These are phyloP conservation scores for Ammodytes dubius DNA, from an alignment of 2,113 vertebrate genomes.

Conservation along the genomic window DNA sequence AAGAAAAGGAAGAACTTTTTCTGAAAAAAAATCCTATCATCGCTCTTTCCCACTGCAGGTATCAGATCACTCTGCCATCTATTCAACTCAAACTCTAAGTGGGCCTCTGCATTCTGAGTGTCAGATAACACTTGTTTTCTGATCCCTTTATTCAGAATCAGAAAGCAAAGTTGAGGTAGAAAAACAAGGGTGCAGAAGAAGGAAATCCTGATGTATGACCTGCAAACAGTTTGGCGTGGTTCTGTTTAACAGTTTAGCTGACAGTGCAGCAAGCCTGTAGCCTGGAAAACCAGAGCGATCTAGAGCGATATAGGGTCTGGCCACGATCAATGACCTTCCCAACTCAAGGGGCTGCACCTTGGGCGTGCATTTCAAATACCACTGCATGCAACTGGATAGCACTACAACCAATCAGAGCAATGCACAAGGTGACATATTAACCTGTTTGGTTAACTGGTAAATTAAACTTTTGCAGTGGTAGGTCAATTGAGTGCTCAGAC, in stretches of 20 bases:
- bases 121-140: constrained; percentile 24
- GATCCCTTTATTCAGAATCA: background rate
- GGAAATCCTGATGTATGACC: background rate
- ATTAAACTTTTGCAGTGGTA: too few species aligned
- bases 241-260: background rate
- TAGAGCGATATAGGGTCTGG: too few species aligned
- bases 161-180: background rate
- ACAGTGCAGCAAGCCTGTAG: background rate
- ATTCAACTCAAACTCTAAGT: constrained; percentile 46
- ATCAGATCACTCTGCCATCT: constrained; percentile 52
- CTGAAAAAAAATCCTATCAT: background rate
- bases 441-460: too few species aligned
- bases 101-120: constrained; percentile 49
- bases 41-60: constrained; percentile 9
- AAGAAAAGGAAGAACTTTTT: background rate
- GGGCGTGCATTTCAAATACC: too few species aligned
- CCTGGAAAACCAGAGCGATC: too few species aligned
- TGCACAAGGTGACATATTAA: too few species aligned
- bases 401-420: too few species aligned
- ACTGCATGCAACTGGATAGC: too few species aligned
- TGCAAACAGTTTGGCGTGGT: constrained; percentile 3
- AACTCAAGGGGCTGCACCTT: too few species aligned
- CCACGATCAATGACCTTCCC: too few species aligned
- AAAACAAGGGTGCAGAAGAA: background rate
- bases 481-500: too few species aligned